These are phyloP conservation scores for Eriosoma lanigerum DNA, from an alignment of 1,140 invertebrate species.

Conservation along the genomic window DNA sequence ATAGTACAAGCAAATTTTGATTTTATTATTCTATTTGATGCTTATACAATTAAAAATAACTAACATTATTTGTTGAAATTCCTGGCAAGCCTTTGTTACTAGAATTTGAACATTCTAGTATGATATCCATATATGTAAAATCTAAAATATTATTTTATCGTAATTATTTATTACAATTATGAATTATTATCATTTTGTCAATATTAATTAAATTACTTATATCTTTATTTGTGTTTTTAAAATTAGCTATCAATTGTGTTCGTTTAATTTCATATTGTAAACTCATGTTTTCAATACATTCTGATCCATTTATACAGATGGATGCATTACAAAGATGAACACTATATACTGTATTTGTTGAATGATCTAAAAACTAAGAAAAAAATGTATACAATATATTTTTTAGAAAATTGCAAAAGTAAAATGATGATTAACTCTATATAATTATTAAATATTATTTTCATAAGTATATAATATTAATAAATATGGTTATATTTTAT, in stretches of 20 bases:
- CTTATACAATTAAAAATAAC: neutral
- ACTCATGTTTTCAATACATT: neutral
- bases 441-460: too few species aligned
- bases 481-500: too few species aligned
- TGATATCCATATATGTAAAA: neutral
- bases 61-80: neutral
- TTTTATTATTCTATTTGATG: too few species aligned
- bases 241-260: constrained; percentile 5
- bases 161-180: too few species aligned
- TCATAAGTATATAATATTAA: too few species aligned
- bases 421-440: too few species aligned
- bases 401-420: too few species aligned
- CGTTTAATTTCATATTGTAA: constrained; percentile 10
- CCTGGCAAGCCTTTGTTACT: neutral
- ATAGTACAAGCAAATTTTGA: too few species aligned
- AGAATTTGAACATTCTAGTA: neutral
- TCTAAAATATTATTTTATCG: constrained; percentile 1
- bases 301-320: neutral
- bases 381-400: too few species aligned
- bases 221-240: neutral
- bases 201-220: neutral
- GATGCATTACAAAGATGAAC: constrained; percentile 7
- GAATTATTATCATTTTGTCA: too few species aligned
- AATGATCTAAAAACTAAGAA: constrained; percentile 17
- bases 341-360: neutral